Base-by-base conservation (phyloP, 2,888 invertebrate species). In the Malthinus flaveolus region DNA sequence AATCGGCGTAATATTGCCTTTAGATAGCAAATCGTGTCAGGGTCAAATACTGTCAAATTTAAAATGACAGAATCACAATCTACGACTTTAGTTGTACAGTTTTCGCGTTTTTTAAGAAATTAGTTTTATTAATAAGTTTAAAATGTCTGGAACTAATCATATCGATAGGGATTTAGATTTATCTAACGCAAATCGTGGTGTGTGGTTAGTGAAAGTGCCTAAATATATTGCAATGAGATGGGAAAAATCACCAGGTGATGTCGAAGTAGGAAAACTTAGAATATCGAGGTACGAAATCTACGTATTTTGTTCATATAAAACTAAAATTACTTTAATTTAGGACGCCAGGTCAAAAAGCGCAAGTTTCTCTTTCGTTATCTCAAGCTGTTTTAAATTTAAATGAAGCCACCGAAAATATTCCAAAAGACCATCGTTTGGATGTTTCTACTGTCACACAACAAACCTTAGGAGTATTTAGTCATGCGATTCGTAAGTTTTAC, bases 151-250 rank as follows among this genome's bases (percentile, higher is more conserved):
- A 11, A 63, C 55, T 51, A 66, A 83, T 49, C 88, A 89, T 65
- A 83, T 87, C 48, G 91, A 91, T 73, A 85, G 88, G 64, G 91
- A 92, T 77, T 82, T 97, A 63, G 96, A 97, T 81, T 82, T 95
- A 50, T 89, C 91, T 11, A 93, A 95, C 76, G 90, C 93, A 11
- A 89, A 90, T 11, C 84, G 96, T 70, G 96, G 96, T 59, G 94
- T 97, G 8, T 97, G 97, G 97, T 84, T 97, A 6, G 97, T 97
- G 0, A 97, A 97, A 81, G 90, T 91, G 7, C 97, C 97, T 1
- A 97, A 97, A 81, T 97, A 97, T 78, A 89, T 97, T 68, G 93
- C 96, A 4, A 93, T 92, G 71, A 89, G 91, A 82, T 97, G 97
- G 97, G 92, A 94, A 74, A 93, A 92, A 75, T 89, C 93, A 7